Base-by-base conservation (phyloP, 2,888 invertebrate species). In the Hecatera dysodea region DNA sequence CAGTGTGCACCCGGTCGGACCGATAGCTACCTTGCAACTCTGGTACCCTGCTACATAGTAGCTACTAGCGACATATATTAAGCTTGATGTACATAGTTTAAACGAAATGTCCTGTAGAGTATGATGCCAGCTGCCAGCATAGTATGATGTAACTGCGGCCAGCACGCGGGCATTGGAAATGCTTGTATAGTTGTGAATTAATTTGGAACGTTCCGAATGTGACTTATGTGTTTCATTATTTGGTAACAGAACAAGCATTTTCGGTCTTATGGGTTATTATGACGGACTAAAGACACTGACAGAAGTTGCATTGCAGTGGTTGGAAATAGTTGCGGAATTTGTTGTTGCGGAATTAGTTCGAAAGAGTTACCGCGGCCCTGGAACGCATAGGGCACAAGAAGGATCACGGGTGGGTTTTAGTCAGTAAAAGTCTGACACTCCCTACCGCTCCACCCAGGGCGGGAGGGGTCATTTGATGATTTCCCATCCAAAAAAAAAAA, bases 101-200 rank as follows among this genome's bases (percentile, higher is more conserved):
- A 36, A 78, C 39, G 57, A 61, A 71, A 61, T 67, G 19, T 72
- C 64, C 59, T 27, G 59, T 65, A 29, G n/a, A n/a, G n/a, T n/a
- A n/a, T n/a, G n/a, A n/a, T n/a, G n/a, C n/a, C n/a, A n/a, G n/a
- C n/a, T n/a, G n/a, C n/a, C n/a, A n/a, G n/a, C 22, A 57, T 74
- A 44, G 27, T 53, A 56, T 53, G 44, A 61, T 48, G 67, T 46
- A 57, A 60, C 71, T 56, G 65, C 59, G 57, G 50, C 61, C 5
- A 59, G 33, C 2, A 22, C 66, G 55, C 44, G 57, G 50, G 61
- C 48, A 42, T 48, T 67, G 15, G 17, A 36, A 12, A 64, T 44
- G 52, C 48, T 63, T 44, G 46, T 52, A 22, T 42, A 74, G 39
- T 57, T 57, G 56, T 57, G 57, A 78, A 67, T 60, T 81, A 77